Evolutionary conservation across 2,113 vertebrate species (phyloP).

Genomic region (Fregetta grallaria): DNA sequence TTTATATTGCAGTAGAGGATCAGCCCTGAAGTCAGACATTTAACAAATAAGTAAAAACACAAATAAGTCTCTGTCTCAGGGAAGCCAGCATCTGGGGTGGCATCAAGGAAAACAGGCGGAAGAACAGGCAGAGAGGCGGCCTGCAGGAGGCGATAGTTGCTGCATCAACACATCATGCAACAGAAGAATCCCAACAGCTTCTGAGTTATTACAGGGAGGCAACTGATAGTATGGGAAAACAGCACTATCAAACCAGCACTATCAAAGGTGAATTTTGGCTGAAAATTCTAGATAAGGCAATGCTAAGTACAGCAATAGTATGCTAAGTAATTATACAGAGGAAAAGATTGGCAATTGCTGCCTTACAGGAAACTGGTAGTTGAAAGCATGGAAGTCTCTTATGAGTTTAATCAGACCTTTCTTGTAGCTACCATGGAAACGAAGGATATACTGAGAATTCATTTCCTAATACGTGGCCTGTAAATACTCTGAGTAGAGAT

Average conservation of each 20-base stretch:
- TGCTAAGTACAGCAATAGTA: not conserved
- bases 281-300: not conserved
- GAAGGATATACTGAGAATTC: constrained; percentile 32
- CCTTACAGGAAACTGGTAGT: constrained; percentile 12
- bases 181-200: not conserved
- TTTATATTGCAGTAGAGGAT: not conserved
- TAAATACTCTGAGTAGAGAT: constrained; percentile 51
- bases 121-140: not conserved
- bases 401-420: constrained; percentile 33
- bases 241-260: not conserved
- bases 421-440: constrained; percentile 50
- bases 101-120: not conserved
- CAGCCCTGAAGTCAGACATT: not conserved
- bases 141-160: not conserved
- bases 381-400: constrained; percentile 29
- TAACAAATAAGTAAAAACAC: constrained; percentile 1
- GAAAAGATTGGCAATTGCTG: constrained; percentile 21
- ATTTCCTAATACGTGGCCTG: constrained; percentile 30
- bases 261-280: not conserved
- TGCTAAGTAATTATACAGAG: constrained; percentile 4
- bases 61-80: not conserved
- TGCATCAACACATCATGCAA: not conserved
- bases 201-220: not conserved
- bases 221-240: not conserved
- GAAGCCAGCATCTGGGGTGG: not conserved